Evolutionary conservation across 2,888 invertebrate species (phyloP).

Genomic region (Neocrepidodera transversa): DNA sequence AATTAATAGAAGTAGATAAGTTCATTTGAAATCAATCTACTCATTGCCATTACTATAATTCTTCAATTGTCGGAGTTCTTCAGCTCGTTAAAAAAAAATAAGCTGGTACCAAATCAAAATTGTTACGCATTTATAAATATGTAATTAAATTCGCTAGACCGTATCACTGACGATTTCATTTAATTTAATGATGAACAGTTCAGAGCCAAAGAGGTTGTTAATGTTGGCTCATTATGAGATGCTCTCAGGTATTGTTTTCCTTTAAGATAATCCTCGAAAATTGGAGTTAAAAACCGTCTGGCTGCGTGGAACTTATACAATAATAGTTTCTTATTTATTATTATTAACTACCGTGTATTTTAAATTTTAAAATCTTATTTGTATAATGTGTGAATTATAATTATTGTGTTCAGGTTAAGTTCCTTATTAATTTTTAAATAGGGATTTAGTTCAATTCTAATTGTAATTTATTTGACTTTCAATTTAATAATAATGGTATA

Average conservation of each 20-base stretch:
- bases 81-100: conserved; percentile 19
- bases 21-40: conserved; percentile 3
- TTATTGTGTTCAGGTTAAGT: background rate
- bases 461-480: too few species aligned
- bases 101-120: conserved; percentile 21
- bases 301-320: background rate
- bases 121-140: conserved; percentile 28
- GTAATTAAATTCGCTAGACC: conserved; percentile 33
- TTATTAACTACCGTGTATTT: background rate
- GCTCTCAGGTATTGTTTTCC: conserved; percentile 20
- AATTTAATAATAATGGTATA: too few species aligned
- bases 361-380: conserved; percentile 5
- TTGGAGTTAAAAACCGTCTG: conserved; percentile 17
- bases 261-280: conserved; percentile 17
- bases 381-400: conserved; percentile 10
- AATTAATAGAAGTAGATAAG: too few species aligned
- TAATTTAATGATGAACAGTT: conserved; percentile 31
- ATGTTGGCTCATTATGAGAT: conserved; percentile 20
- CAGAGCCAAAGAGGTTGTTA: conserved; percentile 21
- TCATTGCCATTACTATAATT: background rate
- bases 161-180: conserved; percentile 34
- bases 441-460: background rate
- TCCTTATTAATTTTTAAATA: background rate
- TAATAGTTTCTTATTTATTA: background rate
- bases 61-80: conserved; percentile 3